These are phyloP conservation scores for Chrysolina oricalcia DNA, from an alignment of 2,888 invertebrate species.

Conservation along the genomic window DNA sequence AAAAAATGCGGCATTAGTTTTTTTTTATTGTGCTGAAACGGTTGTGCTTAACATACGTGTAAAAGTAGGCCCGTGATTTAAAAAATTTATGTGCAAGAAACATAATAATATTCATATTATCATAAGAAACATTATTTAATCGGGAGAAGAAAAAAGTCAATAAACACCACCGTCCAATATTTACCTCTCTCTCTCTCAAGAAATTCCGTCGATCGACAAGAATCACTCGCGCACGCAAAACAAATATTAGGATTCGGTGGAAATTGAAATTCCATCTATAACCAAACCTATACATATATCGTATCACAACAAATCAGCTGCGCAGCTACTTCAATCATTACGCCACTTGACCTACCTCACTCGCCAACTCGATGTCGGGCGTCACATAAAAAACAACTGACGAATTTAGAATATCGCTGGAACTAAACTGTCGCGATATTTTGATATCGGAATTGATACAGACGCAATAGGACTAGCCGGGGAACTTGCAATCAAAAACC, in stretches of 20 bases:
- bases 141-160: too few relatives aligned
- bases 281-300: background rate
- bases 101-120: too few relatives aligned
- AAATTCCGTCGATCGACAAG: background rate
- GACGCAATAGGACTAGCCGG: background rate
- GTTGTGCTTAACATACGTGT: too few relatives aligned
- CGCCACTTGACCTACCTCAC: conserved; percentile 57
- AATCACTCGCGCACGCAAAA: background rate
- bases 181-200: background rate
- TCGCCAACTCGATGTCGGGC: conserved; percentile 51
- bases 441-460: background rate
- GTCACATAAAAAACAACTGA: conserved; percentile 44
- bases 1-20: too few relatives aligned
- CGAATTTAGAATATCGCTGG: conserved; percentile 39
- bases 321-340: conserved; percentile 42
- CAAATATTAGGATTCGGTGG: conserved; percentile 1
- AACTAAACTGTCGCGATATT: background rate
- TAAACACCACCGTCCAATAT: background rate
- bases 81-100: too few relatives aligned
- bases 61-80: too few relatives aligned
- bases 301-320: conserved; percentile 23
- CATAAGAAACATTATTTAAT: too few relatives aligned
- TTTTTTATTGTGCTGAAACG: too few relatives aligned
- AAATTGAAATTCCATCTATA: background rate
- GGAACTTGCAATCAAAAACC: background rate